These are phyloP conservation scores for Lithophane ornitopus DNA, from an alignment of 2,888 invertebrate species.

Conservation along the genomic window DNA sequence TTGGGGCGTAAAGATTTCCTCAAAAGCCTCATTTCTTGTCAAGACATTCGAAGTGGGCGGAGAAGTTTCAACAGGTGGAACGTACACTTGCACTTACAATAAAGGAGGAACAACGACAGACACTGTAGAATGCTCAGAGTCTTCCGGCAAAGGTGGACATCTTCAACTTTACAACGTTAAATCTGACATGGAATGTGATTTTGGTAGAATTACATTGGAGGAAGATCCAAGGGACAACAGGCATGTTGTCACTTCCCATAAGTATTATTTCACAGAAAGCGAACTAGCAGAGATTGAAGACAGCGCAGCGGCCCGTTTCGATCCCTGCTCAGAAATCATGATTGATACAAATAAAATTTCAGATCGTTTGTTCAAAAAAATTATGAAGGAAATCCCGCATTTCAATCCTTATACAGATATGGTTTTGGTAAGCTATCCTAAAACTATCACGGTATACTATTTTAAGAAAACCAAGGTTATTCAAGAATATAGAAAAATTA, in stretches of 20 bases:
- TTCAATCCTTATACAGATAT: slow-evolving; percentile 10
- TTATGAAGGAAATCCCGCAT: not conserved
- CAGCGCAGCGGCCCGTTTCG: not conserved
- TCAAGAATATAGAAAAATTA: slow-evolving; percentile 11
- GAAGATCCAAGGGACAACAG: not conserved
- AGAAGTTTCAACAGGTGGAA: slow-evolving; percentile 2
- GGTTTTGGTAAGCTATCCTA: not conserved
- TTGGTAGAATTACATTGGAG: slow-evolving; percentile 14
- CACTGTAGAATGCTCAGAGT: slow-evolving; percentile 13
- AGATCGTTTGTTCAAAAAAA: slow-evolving; percentile 19
- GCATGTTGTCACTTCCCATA: not conserved
- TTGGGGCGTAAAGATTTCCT: slow-evolving; percentile 18
- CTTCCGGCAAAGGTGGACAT: slow-evolving; percentile 4
- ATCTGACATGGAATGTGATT: slow-evolving; percentile 21
- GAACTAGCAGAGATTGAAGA: slow-evolving; percentile 1
- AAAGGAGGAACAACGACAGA: slow-evolving; percentile 10
- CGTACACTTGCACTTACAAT: slow-evolving; percentile 6
- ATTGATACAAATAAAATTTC: slow-evolving; percentile 6
- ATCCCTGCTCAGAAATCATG: not conserved
- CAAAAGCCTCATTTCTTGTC: slow-evolving; percentile 16
- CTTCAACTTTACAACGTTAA: slow-evolving; percentile 11
- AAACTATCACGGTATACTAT: not conserved
- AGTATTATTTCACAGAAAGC: slow-evolving; percentile 4
- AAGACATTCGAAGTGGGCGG: slow-evolving; percentile 23
- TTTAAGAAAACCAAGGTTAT: not conserved